These are phyloP conservation scores for Musca vetustissima DNA, from an alignment of 1,140 invertebrate species.

Conservation along the genomic window DNA sequence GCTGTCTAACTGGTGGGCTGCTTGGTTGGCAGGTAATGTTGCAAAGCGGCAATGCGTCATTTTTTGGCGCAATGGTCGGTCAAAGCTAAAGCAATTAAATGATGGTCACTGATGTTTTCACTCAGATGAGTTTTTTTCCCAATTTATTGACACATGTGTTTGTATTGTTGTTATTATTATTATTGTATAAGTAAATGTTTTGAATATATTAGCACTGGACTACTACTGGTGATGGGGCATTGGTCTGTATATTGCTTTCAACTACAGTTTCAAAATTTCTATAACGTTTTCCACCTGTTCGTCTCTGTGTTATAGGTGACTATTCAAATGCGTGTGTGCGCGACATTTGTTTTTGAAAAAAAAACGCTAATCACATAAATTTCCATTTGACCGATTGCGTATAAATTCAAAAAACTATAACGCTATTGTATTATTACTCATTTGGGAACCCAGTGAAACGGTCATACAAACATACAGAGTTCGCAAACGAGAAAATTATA, in stretches of 20 bases:
- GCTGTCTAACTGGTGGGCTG: neutral
- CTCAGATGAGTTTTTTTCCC: neutral
- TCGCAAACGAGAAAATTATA: too few relatives aligned
- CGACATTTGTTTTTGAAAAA: too few relatives aligned
- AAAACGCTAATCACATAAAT: too few relatives aligned
- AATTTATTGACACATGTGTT: neutral
- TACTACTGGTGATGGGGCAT: too few relatives aligned
- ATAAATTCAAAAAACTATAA: conserved; percentile 10
- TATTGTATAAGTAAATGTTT: neutral
- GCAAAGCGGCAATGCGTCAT: neutral
- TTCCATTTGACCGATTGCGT: neutral
- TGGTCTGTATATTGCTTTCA: too few relatives aligned
- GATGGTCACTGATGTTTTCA: conserved; percentile 8
- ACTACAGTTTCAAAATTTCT: too few relatives aligned
- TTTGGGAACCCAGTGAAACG: too few relatives aligned
- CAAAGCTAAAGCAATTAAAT: conserved; percentile 23
- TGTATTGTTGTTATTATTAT: neutral
- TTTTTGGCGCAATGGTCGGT: conserved; percentile 4
- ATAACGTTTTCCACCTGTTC: too few relatives aligned
- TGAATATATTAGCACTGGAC: neutral
- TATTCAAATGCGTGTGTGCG: too few relatives aligned
- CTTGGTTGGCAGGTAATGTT: neutral
- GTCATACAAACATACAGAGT: too few relatives aligned
- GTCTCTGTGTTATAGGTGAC: too few relatives aligned
- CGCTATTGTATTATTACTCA: too few relatives aligned